Evolutionary conservation across 2,888 invertebrate genomes (phyloP).

Genomic region (Macrosiphum euphorbiae): DNA sequence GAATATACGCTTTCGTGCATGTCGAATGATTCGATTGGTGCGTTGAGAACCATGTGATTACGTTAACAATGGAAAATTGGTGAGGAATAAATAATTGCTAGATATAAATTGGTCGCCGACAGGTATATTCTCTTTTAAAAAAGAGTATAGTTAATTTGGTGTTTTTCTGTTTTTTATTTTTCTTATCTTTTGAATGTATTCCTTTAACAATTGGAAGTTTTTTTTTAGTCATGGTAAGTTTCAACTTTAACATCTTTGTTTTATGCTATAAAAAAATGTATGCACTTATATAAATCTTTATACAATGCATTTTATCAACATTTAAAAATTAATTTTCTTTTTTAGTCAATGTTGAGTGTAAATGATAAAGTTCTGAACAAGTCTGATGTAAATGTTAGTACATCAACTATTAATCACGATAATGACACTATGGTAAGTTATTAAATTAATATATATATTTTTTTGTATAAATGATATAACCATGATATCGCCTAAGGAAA

Average conservation of each 20-base stretch:
- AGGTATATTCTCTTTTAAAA: too few species aligned
- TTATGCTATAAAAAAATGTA: not conserved
- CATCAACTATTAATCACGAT: not conserved
- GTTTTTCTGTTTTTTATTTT: not conserved
- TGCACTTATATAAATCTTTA: not conserved
- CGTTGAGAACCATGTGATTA: too few species aligned
- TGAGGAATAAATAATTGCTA: too few species aligned
- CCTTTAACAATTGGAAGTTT: not conserved
- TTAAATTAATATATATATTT: not conserved
- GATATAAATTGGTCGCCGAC: too few species aligned
- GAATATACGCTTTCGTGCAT: too few species aligned
- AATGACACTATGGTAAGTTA: not conserved
- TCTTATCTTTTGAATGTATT: not conserved
- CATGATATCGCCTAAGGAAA: not conserved
- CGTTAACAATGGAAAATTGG: too few species aligned
- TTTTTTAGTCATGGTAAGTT: not conserved
- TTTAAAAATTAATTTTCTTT: constrained; percentile 8
- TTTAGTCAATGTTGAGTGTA: not conserved
- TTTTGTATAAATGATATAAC: not conserved
- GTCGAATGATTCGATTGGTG: too few species aligned
- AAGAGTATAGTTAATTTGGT: not conserved
- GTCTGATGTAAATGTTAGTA: not conserved
- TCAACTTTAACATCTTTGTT: not conserved
- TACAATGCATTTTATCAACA: not conserved
- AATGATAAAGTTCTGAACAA: not conserved